A percentile compares a stretch with the other conserved stretches of the same genome.
These are phyloP conservation scores for Paradoxurus hermaphroditus DNA, from an alignment of 2,113 vertebrate genomes.

Conservation along the genomic window DNA sequence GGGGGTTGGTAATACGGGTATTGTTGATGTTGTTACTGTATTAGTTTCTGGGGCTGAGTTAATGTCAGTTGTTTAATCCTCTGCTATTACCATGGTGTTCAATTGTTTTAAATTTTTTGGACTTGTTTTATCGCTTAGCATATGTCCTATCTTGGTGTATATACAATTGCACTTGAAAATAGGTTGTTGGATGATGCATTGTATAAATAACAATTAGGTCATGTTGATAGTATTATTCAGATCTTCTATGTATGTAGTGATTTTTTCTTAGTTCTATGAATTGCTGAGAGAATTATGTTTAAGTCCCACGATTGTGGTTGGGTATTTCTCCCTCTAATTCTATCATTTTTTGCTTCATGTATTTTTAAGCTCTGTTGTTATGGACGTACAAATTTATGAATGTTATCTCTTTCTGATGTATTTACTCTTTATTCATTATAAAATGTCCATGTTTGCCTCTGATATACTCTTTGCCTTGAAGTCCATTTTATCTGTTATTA, in stretches of 20 bases:
- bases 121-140: not conserved
- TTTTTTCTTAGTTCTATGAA: not conserved
- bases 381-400: not conserved
- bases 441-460: conserved; percentile 12
- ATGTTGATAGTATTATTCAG: not conserved
- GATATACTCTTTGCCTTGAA: not conserved
- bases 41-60: not conserved
- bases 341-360: not conserved
- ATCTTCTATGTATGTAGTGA: not conserved
- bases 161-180: not conserved
- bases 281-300: not conserved
- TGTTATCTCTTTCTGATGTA: not conserved
- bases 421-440: not conserved
- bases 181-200: not conserved
- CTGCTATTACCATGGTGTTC: not conserved
- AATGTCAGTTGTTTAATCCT: not conserved
- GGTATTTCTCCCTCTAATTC: not conserved
- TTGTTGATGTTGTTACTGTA: not conserved
- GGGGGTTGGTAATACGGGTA: not conserved
- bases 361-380: conserved; percentile 4
- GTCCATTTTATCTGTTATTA: not conserved
- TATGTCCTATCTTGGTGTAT: conserved; percentile 5
- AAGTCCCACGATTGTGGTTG: not conserved
- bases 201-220: not conserved
- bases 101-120: not conserved